phyloP scores from a whole-genome alignment of 2,797 vertebrate species.

The Gambelia wislizenii region DNA sequence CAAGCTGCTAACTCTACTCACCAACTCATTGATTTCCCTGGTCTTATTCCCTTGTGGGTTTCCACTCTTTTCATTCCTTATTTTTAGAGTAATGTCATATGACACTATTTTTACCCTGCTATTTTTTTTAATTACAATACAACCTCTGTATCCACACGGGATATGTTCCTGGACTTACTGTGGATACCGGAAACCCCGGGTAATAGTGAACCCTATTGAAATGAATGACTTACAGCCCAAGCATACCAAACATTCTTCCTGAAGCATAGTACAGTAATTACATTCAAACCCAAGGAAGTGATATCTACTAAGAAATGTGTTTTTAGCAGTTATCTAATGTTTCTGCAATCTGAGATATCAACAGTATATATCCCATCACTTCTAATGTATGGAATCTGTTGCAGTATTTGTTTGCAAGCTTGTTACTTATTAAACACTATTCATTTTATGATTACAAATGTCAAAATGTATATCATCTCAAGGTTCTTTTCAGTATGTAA shows the following conservation, averaged over 20 bases:
- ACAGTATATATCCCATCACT: not conserved
- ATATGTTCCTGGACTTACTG: too few species aligned
- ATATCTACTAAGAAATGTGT: not conserved
- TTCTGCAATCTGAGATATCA: not conserved
- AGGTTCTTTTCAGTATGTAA: not conserved
- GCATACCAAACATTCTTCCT: not conserved
- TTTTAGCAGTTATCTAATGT: not conserved
- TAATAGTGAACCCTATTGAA: too few species aligned
- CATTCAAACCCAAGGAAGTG: not conserved
- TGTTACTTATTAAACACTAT: not conserved
- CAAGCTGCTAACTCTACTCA: not conserved
- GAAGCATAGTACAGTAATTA: not conserved
- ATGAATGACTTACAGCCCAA: too few species aligned
- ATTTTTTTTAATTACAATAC: too few species aligned
- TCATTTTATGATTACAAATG: not conserved
- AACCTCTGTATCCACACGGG: too few species aligned
- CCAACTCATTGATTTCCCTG: not conserved
- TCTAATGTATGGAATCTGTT: not conserved
- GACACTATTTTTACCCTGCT: not conserved
- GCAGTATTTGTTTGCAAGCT: not conserved
- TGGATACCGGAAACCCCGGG: too few species aligned
- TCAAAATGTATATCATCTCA: not conserved
- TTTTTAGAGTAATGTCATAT: not conserved
- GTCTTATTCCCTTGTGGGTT: not conserved
- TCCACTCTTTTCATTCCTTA: not conserved